Evolutionary conservation across 2,797 vertebrate species (phyloP).

Genomic region (Adrianichthys oophorus): DNA sequence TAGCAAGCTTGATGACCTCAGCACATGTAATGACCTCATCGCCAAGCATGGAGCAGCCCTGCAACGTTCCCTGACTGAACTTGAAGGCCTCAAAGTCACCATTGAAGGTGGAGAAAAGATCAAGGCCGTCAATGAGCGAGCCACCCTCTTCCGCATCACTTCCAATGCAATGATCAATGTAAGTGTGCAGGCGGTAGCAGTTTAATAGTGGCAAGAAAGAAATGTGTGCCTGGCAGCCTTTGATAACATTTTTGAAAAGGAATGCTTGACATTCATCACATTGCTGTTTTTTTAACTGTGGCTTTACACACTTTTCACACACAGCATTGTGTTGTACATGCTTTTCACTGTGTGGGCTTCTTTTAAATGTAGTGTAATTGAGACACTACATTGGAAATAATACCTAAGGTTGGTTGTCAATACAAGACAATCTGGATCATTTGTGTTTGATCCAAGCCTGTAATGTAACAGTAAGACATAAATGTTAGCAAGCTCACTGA

Average conservation of each 20-base stretch:
- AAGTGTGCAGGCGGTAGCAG: conserved; percentile 59
- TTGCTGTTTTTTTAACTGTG: no score
- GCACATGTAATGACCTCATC: conserved; percentile 95
- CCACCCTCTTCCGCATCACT: conserved; percentile 97
- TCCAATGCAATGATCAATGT: conserved; percentile 99
- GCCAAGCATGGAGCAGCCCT: conserved; percentile 95
- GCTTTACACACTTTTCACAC: no score
- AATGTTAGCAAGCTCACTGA: no score
- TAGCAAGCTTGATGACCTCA: conserved; percentile 93
- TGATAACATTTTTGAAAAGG: conserved; percentile 8
- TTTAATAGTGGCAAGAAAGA: neutral
- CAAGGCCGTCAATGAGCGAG: conserved; percentile 92
- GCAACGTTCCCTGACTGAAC: conserved; percentile 93
- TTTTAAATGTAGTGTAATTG: no score
- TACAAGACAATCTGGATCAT: no score
- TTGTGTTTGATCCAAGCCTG: no score
- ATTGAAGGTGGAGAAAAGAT: conserved; percentile 92
- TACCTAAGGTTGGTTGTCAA: no score
- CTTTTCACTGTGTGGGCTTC: no score
- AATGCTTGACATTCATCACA: no score
- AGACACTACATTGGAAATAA: no score
- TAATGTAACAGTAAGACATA: no score
- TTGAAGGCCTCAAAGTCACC: conserved; percentile 87
- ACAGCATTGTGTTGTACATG: no score
- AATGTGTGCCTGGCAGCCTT: conserved; percentile 3